Base-by-base conservation (phyloP, 2,113 vertebrate genomes). In the Sinosuthora webbiana region DNA sequence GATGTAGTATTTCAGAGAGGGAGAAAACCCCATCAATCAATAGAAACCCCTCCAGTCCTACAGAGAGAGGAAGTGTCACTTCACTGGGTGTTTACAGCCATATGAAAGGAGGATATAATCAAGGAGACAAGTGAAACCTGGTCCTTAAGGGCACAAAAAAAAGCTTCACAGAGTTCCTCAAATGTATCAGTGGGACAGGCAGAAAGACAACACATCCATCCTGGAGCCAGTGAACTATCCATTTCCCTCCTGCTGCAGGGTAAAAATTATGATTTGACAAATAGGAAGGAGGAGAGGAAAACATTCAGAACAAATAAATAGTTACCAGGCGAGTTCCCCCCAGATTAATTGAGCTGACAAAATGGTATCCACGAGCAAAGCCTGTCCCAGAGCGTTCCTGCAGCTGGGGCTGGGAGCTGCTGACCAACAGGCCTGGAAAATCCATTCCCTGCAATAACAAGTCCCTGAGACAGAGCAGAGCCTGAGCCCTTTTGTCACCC, bases 181-280 rank as follows among this genome's bases (percentile, higher is more conserved):
- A 42, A 91, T 52, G 67, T 19, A 83, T 94, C 77, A 70, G 3
- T 71, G 20, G 80, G 88, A 87, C 77, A 91, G 77, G 90, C 45
- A 81, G 84, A 77, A 76, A 83, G 94, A 90, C 78, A 95, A 81
- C 67, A 83, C 65, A 97, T 96, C 80, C 53, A 89, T 94, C 77
- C 65, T 19, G 4, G 22, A 62, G 45, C 28, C 70, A 59, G 33
- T 35, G 69, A 89, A 55, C 50, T 86, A 24, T 63, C 24, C 9
- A 15, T 88, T 95, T 83, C 67, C 68, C 24, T 89, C 49, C 45
- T 59, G 83, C 90, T 83, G 31, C 33, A 33, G 57, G 69, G 17
- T n/a, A 45, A 49, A 86, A 93, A 53, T 91, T 76, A 88, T 69
- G 25, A 56, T 88, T 86, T 94, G 94, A 89, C 42, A 81, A 87